Evolutionary conservation across 2,113 vertebrate genomes (phyloP).

Genomic region (Alces alces): DNA sequence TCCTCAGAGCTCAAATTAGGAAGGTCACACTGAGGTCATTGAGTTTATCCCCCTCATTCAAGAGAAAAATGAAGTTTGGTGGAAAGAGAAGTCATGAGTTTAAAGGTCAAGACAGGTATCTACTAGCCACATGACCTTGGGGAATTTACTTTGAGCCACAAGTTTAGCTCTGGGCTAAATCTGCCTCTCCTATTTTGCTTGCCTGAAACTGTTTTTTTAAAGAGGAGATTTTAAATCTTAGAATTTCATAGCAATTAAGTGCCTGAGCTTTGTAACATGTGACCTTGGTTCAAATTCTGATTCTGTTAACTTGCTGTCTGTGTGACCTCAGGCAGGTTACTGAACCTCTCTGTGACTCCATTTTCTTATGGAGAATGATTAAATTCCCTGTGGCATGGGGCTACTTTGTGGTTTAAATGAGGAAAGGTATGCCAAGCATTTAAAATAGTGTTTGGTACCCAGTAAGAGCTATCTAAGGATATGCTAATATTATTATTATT

Average conservation of each 20-base stretch:
- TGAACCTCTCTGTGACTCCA: not conserved
- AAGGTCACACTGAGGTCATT: not conserved
- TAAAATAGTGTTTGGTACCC: not conserved
- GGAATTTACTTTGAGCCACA: not conserved
- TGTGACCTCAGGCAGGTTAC: not conserved
- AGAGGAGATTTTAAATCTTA: not conserved
- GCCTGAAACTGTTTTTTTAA: not conserved
- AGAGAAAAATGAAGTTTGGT: not conserved
- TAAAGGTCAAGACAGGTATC: not conserved
- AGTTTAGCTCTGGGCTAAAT: not conserved
- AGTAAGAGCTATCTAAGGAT: not conserved
- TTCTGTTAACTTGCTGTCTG: not conserved
- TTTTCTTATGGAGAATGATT: not conserved
- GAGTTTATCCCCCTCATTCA: not conserved
- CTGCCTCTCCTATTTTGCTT: not conserved
- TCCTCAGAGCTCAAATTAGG: not conserved
- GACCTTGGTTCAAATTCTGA: not conserved
- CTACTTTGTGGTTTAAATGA: not conserved
- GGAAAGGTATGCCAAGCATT: not conserved
- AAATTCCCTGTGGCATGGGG: not conserved
- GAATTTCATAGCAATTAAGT: not conserved
- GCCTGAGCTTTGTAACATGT: not conserved
- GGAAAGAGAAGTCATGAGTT: not conserved
- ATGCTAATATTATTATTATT: not conserved
- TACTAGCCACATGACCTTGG: not conserved